Evolutionary conservation across 1,140 invertebrate genomes (phyloP), one percentile per base, ranked within the genome.

Genomic region (Drosophila erecta): DNA sequence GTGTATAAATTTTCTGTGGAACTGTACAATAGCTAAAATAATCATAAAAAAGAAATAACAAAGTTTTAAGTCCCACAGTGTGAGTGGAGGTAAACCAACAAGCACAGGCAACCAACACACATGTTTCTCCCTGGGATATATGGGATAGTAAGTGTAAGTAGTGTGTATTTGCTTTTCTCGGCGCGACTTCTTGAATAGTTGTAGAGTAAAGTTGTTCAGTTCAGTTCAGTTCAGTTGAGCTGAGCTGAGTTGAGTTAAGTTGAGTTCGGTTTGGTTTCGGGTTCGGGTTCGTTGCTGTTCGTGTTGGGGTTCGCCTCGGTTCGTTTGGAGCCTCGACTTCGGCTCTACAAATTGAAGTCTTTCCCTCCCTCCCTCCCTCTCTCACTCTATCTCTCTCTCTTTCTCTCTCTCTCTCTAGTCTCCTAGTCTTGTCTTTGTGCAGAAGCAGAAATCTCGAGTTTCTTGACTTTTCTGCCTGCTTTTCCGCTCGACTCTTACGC

Each of bases 21-120:
- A 86, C 83, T 86, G 83, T 86, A 86, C 83, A 86, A 86, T 87
- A 87, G 83, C 83, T 83, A 79, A 86, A 86, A 74, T 76, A 86
- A 78, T 77, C 61, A 62, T 70, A 78, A 84, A 75, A 73, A 64
- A 74, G 57, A 70, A 70, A 70, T 70, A 70, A 70, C 66, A 71
- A 71, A 70, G 50, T 70, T 57, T 71, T 70, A 71, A 71, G 67
- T 70, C 43, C 35, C 46, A 35, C 20, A 67, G 64, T 56, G 50
- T 57, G 50, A 47, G 65, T 70, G 64, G 65, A 71, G 67, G 67
- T 71, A 46, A 70, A 70, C 67, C 65, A 70, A 64, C 53, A 64
- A 64, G 44, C 27, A 33, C 27, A 47, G 24, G 22, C 44, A 66
- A 67, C 65, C 40, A 41, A 46, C 60, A 50, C 44, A 65, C 44